These are phyloP conservation scores for Eilema caniola DNA, from an alignment of 2,888 invertebrate genomes.

Conservation along the genomic window DNA sequence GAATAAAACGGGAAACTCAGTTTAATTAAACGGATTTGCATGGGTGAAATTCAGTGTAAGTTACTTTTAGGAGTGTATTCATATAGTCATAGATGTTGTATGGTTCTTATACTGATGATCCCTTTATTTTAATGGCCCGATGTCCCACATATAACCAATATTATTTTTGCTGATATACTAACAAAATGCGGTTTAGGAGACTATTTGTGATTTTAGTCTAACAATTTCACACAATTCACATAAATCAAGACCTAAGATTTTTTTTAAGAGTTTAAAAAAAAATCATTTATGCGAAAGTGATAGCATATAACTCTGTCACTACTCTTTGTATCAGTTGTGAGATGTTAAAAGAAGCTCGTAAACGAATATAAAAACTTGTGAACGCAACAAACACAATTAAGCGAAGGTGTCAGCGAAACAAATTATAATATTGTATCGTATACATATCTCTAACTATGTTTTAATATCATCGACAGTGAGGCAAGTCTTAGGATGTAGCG, in stretches of 20 bases:
- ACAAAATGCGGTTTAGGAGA: too few species aligned
- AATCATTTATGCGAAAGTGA: too few species aligned
- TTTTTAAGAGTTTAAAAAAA: too few species aligned
- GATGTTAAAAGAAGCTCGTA: constrained; percentile 6
- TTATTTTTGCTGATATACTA: too few species aligned
- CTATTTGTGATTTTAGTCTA: neutral
- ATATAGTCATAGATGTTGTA: too few species aligned
- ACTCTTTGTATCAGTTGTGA: neutral
- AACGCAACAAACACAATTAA: constrained; percentile 17
- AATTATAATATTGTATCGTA: constrained; percentile 46
- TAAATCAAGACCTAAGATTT: too few species aligned
- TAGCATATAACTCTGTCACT: neutral
- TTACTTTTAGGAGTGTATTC: neutral
- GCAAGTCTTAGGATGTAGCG: constrained; percentile 33
- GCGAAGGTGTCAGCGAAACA: constrained; percentile 41
- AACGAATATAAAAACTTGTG: constrained; percentile 14
- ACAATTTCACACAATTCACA: neutral
- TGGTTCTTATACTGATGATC: too few species aligned
- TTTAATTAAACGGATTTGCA: neutral
- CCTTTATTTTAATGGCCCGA: too few species aligned
- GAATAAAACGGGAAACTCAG: neutral
- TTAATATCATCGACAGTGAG: constrained; percentile 42
- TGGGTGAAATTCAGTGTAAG: neutral
- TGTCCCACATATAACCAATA: too few species aligned
- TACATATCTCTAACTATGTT: constrained; percentile 54